Conservation (phyloP, 2,113 vertebrate species). For the Hiodon tergisus region DNA sequence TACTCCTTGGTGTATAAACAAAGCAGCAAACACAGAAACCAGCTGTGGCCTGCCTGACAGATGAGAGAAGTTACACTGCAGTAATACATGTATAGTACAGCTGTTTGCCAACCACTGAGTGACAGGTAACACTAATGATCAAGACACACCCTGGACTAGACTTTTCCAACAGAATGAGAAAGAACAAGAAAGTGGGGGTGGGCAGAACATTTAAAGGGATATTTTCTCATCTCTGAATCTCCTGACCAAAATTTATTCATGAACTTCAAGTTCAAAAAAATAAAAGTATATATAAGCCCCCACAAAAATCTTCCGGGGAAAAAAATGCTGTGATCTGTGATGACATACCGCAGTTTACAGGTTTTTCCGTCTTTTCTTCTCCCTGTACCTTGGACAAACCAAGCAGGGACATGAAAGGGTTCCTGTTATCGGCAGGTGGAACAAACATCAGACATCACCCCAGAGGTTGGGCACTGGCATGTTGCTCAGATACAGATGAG, state of each 20-base stretch:
- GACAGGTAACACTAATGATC: constrained; percentile 50
- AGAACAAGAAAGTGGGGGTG: constrained; percentile 19
- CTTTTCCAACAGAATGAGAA: constrained; percentile 10
- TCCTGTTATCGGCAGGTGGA: constrained; percentile 19
- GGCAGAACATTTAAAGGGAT: constrained; percentile 10
- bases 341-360: background rate
- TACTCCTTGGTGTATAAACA: background rate
- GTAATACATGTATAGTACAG: constrained; percentile 42
- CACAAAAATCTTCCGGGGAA: background rate
- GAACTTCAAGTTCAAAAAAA: background rate
- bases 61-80: constrained; percentile 36
- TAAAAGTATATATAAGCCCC: no score
- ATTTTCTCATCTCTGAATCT: background rate
- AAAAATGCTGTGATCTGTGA: background rate
- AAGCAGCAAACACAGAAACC: constrained; percentile 32
- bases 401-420: constrained; percentile 26
- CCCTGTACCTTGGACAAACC: constrained; percentile 20
- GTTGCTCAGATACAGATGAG: constrained; percentile 37
- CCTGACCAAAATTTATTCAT: background rate
- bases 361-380: no score
- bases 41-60: constrained; percentile 33
- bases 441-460: constrained; percentile 23
- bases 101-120: constrained; percentile 48
- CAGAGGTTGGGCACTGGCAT: constrained; percentile 24
- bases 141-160: constrained; percentile 15